Evolutionary conservation across 2,888 invertebrate species (phyloP).

Genomic region (Tiphia femorata): DNA sequence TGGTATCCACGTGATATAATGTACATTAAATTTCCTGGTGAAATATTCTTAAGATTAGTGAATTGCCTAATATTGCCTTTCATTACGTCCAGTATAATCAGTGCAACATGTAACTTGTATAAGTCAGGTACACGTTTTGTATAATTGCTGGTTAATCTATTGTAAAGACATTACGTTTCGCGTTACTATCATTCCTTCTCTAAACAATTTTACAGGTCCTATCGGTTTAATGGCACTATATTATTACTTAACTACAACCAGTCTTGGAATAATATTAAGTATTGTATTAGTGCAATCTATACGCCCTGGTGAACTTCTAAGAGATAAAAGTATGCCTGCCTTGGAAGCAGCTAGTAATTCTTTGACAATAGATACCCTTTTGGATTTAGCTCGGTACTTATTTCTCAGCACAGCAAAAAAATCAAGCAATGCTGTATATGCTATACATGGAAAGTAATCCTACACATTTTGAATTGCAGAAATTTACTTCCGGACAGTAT

Average conservation of each 20-base stretch:
- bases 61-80: constrained; percentile 95
- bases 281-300: constrained; percentile 91
- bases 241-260: constrained; percentile 94
- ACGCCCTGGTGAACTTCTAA: constrained; percentile 77
- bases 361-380: constrained; percentile 88
- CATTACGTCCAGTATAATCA: constrained; percentile 89
- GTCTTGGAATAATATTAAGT: constrained; percentile 88
- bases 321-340: constrained; percentile 10
- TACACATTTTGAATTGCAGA: constrained; percentile 50
- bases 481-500: constrained; percentile 94
- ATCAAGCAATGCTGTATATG: no score
- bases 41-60: constrained; percentile 93
- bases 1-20: constrained; percentile 88
- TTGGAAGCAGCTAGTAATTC: constrained; percentile 71
- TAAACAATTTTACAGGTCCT: constrained; percentile 40
- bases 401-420: not conserved
- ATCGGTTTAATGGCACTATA: constrained; percentile 59
- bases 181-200: no score
- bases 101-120: constrained; percentile 67
- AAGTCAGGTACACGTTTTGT: constrained; percentile 52
- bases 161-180: no score
- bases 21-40: constrained; percentile 95
- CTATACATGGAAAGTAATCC: no score
- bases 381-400: constrained; percentile 86
- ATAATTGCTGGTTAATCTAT: not conserved